These are phyloP conservation scores for Sceloporus tristichus DNA, from an alignment of 2,113 vertebrate species.

Conservation along the genomic window DNA sequence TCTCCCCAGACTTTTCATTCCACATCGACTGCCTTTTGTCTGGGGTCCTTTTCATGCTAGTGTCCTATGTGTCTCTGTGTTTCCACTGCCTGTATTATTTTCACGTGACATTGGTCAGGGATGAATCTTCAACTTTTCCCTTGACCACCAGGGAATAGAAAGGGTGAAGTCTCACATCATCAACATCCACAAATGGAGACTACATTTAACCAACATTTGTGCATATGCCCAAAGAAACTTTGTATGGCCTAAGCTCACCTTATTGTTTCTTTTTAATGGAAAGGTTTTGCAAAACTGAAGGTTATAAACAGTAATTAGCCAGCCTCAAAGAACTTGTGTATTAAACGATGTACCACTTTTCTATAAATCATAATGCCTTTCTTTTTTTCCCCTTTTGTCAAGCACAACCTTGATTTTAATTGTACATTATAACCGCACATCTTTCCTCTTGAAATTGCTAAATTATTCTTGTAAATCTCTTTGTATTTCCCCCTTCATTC, in stretches of 20 bases:
- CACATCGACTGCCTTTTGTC: background rate
- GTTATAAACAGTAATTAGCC: conserved; percentile 61
- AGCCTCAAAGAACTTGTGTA: conserved; percentile 32
- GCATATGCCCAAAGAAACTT: background rate
- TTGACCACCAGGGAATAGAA: background rate
- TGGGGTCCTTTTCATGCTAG: too few relatives aligned
- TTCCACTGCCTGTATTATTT: background rate
- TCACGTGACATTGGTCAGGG: background rate
- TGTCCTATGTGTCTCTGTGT: background rate
- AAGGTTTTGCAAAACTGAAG: background rate
- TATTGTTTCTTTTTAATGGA: background rate
- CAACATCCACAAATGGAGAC: background rate
- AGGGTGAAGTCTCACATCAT: background rate
- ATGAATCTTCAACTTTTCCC: background rate
- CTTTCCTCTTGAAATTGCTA: conserved; percentile 57
- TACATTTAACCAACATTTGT: too few relatives aligned
- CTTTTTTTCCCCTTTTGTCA: conserved; percentile 49
- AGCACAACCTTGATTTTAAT: conserved; percentile 63
- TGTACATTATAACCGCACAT: conserved; percentile 50
- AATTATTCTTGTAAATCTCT: conserved; percentile 62
- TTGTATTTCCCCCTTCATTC: conserved; percentile 57
- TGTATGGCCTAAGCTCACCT: background rate
- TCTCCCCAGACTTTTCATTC: background rate
- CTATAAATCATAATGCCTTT: conserved; percentile 39
- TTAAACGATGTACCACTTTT: conserved; percentile 56